Base-by-base conservation (phyloP, 2,113 vertebrate genomes). In the Pomatostomus ruficeps region DNA sequence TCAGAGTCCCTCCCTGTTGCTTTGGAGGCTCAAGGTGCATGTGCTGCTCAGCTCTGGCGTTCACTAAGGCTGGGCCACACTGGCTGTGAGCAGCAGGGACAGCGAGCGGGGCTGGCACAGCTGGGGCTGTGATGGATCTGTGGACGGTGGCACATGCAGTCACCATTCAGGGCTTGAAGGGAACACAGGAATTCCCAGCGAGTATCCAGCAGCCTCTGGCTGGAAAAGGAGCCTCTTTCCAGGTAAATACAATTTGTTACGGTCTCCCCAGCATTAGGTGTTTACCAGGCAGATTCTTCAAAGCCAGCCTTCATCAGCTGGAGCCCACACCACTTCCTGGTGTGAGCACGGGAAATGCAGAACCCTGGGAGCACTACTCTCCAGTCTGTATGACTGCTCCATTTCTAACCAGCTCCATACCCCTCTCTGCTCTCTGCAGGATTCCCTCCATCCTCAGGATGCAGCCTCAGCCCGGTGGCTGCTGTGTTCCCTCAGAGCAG, bases 81-180 rank as follows among this genome's bases (percentile, higher is more conserved):
- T 76, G 52, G 19, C 61, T 85, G 74, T 26, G 77, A 89, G 48
- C 52, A 66, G 42, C 49, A 45, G 2, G 4, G 66, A 31, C 38
- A 65, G 67, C 62, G 28, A 85, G 94, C 13, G 36, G 17, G 58
- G 45, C 67, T 93, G 92, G 66, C 58, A 72, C 25, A 55, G 49
- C 28, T 1, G 3, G 52, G 66, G 57, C 25, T 0, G 0, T 51
- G 74, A 49, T 83, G 72, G 71, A 85, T 38, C 61, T 78, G 73
- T 79, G 67, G 58, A 46, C 81, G 73, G 6, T 70, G 58, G 82
- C 71, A 79, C 74, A 82, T 42, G 58, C 62, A 73, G 33, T 85
- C 78, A 93, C 75, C 45, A 81, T 89, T 89, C 45, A 33, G 36
- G 42, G 20, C 72, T 96, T 94, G 88, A 93, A 96, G 72, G 58